A percentile compares a stretch with the other conserved stretches of the same genome.
Evolutionary conservation across 1,140 invertebrate species (phyloP).

Genomic region (Gyrodactylus salaris): DNA sequence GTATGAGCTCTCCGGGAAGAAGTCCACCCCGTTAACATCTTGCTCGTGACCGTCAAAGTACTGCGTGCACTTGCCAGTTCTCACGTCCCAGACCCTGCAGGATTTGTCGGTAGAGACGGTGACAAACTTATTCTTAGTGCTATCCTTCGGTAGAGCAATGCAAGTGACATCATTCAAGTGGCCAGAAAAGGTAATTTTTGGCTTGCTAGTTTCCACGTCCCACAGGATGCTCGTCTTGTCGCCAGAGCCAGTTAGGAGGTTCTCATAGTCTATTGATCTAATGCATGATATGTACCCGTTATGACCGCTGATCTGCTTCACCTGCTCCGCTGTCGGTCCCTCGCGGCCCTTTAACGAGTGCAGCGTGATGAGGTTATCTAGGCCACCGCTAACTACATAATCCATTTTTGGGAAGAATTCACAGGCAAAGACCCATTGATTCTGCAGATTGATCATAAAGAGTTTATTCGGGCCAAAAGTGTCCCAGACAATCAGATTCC

Average conservation of each 20-base stretch:
- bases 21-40: constrained; percentile 7
- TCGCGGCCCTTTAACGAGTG: not conserved
- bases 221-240: constrained; percentile 8
- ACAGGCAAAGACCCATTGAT: constrained; percentile 3
- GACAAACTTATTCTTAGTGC: not conserved
- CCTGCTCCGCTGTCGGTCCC: not conserved
- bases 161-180: constrained; percentile 7
- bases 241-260: constrained; percentile 3
- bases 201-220: constrained; percentile 2
- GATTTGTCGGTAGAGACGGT: not conserved
- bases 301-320: constrained; percentile 4
- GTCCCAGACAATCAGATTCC: constrained; percentile 6
- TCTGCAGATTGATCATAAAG: not conserved
- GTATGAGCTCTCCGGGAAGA: constrained; percentile 3
- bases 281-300: constrained; percentile 4
- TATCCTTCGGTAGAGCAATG: not conserved
- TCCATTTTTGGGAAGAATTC: not conserved
- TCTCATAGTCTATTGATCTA: not conserved
- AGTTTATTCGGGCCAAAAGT: not conserved
- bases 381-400: constrained; percentile 1
- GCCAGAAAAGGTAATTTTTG: constrained; percentile 4
- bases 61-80: not conserved
- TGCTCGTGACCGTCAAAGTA: constrained; percentile 3
- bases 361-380: constrained; percentile 5
- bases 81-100: constrained; percentile 1